Base-by-base conservation (phyloP, 2,888 invertebrate species). In the Tinea semifulvella region DNA sequence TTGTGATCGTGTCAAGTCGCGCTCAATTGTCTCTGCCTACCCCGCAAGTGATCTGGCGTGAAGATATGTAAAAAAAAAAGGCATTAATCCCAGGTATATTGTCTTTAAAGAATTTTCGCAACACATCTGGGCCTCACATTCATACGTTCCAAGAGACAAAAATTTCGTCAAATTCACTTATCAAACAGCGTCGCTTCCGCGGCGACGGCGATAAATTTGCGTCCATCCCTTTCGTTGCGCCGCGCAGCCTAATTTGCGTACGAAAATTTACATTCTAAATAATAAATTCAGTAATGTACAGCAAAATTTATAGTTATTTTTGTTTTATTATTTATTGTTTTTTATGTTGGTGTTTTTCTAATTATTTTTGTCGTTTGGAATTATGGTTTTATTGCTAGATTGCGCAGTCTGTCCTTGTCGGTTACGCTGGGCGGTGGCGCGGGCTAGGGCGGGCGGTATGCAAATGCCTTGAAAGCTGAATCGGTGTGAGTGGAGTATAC, bases 381-480 rank as follows among this genome's bases (percentile, higher is more conserved):
- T 40, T n/a, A 43, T 17, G 17, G 27, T 27, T 43, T 43, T 28
- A 20, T 20, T 3, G 17, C 27, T 2, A 19, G 25, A 45, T 40
- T 66, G 67, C 54, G 61, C 59, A 56, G 58, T 69, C 72, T 66
- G 63, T 80, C 79, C 73, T 66, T 79, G 74, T 80, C 80, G 61
- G 68, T 71, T 76, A 60, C 60, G 71, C 62, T 74, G 74, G 79
- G 79, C 76, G 76, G 73, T 77, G 74, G 72, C 69, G 74, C 72
- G 71, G 69, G 77, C 75, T 61, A 69, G 80, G 80, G 77, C 79
- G 79, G 79, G 77, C 81, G 82, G 79, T 81, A 82, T 82, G 82
- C 82, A 82, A 82, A 82, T 82, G 77, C 71, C 65, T 70, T 62
- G 68, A 60, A 61, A 60, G 28, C 19, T 19, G 43, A 10, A 56